phyloP scores from a whole-genome alignment of 2,113 vertebrate genomes.

The Thalassarche chlororhynchos region DNA sequence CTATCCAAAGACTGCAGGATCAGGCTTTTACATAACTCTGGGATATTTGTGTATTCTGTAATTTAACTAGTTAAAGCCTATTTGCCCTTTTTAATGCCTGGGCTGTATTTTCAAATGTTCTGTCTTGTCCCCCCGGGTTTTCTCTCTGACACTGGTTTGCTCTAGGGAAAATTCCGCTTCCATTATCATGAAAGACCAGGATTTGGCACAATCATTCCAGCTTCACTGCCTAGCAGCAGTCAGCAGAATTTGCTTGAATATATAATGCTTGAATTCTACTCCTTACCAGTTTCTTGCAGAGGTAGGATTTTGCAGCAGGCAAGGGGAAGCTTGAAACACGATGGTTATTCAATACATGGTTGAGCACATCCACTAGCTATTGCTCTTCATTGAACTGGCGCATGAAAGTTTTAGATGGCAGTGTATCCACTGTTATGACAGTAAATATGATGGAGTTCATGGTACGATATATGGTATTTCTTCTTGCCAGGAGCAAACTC shows the following conservation, averaged over 20 bases:
- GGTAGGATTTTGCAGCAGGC: not conserved
- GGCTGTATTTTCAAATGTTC: not conserved
- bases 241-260: conserved; percentile 58
- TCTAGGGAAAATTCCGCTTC: conserved; percentile 31
- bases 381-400: not conserved
- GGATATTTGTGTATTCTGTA: not conserved
- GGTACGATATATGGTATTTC: not conserved
- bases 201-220: conserved; percentile 39
- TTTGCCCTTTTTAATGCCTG: not conserved
- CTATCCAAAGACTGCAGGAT: not conserved
- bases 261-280: conserved; percentile 24
- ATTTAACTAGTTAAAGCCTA: not conserved
- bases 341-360: not conserved
- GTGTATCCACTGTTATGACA: not conserved
- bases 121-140: not conserved
- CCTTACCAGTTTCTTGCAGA: not conserved
- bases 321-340: not conserved
- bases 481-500: not conserved
- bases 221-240: conserved; percentile 30
- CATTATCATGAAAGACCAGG: not conserved
- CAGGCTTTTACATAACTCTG: not conserved
- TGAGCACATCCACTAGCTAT: not conserved
- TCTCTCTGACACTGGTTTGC: not conserved
- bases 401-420: not conserved
- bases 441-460: not conserved